Base-by-base conservation (phyloP, 2,113 vertebrate species). In the Scalopus aquaticus region DNA sequence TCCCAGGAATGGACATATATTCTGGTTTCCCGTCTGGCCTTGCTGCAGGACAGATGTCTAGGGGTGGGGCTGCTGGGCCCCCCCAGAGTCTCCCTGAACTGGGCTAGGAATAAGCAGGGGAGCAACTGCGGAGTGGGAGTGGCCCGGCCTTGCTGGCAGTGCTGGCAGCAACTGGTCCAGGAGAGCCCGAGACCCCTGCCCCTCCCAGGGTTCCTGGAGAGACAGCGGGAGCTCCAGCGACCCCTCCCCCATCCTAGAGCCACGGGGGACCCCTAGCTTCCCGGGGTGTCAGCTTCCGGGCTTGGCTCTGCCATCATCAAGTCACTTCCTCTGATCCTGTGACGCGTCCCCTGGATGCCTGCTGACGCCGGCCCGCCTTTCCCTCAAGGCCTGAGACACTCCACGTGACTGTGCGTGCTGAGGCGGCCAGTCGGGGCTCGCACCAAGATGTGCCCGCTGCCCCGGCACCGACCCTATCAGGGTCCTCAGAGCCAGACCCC, bases 401-500 rank as follows among this genome's bases (percentile, higher is more conserved):
- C n/a, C 22, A 7, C 32, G 17, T 30, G 67, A 10, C 51, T 46
- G 6, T 42, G 20, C 3, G 9, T 51, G 54, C 54, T 6, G 19
- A 56, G 20, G 54, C 3, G 49, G 49, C 16, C 16, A 5, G 17
- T 13, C 49, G 4, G 49, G 49, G 5, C 2, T 19, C 32, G 30
- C 37, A 4, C 16, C 2, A 1, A 9, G 5, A 5, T 44, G 10
- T 22, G 26, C 26, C 10, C 2, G 0, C 49, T 8, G 44, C 24
- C 54, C 32, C 37, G 22, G 13, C 12, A 2, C 6, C 51, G 19
- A 24, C 44, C 54, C 24, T 13, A 77, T 17, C 7, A 42, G 28
- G 0, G 49, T 10, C 39, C 60, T 26, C 0, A 11, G n/a, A 80
- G 60, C 62, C 37, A 39, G 32, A 16, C 16, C 42, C 20, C 5